Base-by-base conservation (phyloP, 2,888 invertebrate species). In the Dioctria rufipes region DNA sequence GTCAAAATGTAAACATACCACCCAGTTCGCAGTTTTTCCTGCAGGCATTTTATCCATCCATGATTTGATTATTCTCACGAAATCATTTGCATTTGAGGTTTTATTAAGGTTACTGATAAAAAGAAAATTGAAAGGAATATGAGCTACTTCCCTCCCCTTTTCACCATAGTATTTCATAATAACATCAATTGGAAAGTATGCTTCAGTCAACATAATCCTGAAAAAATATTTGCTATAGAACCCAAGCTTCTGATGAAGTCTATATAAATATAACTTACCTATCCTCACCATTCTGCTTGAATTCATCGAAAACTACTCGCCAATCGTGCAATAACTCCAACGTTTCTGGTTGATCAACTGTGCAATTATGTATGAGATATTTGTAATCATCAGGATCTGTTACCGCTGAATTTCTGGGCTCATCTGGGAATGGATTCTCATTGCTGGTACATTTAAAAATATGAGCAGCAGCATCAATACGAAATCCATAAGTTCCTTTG, bases 401-500 rank as follows among this genome's bases (percentile, higher is more conserved):
- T 0, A 89, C 90, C 54, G 85, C 86, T 89, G 90, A 85, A 13
- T 90, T 90, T 5, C 86, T 82, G 0, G 92, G 92, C 82, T 93
- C 93, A 83, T 92, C 90, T 0, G 84, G 85, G 80, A 83, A 87
- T 37, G 39, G 25, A 73, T 82, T 75, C 0, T 83, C 83, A 82
- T 86, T 85, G 1, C 85, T 83, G 4, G 85, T 84, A 65, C 86
- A 83, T 84, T 88, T 88, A 37, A 86, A 86, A 3, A 86, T 83
- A 83, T 84, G 83, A 0, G 92, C 92, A 1, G 93, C 89, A 0
- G 93, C 93, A 84, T 93, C 93, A 0, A 95, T 89, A 71, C 95
- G 92, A 87, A 95, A 94, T 0, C 96, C 96, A 83, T 94, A 94
- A 0, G 96, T 92, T 3, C 96, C 97, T 85, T 92, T 92, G 51